Conservation (phyloP, 2,797 vertebrate genomes). For the Paramormyrops hopkinsi region DNA sequence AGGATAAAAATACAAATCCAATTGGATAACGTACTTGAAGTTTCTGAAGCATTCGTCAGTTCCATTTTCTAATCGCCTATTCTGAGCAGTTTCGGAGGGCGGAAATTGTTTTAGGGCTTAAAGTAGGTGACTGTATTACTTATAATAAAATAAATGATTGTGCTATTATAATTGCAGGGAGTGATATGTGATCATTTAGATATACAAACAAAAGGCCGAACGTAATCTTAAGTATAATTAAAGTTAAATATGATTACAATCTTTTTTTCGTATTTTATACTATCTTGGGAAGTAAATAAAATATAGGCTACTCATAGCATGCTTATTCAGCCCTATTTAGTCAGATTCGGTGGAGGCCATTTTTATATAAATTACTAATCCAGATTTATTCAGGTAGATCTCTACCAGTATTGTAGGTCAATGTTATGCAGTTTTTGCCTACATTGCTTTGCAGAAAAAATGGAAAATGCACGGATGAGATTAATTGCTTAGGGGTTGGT, state of each 20-base stretch:
- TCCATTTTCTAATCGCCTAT: background rate
- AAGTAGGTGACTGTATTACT: background rate
- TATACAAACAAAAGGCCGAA: background rate
- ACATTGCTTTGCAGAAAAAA: background rate
- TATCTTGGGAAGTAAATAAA: background rate
- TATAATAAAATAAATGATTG: background rate
- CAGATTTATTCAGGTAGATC: background rate
- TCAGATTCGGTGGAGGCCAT: background rate
- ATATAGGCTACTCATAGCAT: background rate
- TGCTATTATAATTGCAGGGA: background rate
- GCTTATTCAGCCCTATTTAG: background rate
- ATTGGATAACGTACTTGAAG: background rate
- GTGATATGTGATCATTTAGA: background rate
- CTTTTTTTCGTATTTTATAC: background rate
- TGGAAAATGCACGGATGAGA: background rate
- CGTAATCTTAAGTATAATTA: background rate
- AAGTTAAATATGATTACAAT: background rate
- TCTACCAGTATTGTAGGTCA: background rate
- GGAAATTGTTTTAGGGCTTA: background rate
- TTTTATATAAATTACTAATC: background rate
- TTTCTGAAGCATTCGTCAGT: background rate
- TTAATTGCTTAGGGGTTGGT: background rate
- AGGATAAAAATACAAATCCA: background rate
- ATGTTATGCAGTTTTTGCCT: background rate
- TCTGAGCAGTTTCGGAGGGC: background rate